Base-by-base conservation (phyloP, 2,888 invertebrate species). In the Eupithecia subumbrata region DNA sequence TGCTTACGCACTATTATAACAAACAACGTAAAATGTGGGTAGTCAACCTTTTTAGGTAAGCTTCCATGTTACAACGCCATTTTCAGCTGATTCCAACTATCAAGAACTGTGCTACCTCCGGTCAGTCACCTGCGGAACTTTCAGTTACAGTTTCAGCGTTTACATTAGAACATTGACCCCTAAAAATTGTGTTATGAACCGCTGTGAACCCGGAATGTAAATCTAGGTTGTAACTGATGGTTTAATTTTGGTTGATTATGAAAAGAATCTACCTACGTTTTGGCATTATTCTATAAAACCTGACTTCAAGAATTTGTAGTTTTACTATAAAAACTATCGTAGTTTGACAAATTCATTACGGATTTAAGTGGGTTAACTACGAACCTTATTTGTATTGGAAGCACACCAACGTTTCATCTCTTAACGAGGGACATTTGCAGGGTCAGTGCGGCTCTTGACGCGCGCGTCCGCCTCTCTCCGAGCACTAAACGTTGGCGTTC, bases 201-300 rank as follows among this genome's bases (percentile, higher is more conserved):
- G 91, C 84, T 78, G 25, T 25, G 92, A 93, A 92, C 94, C 93
- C 93, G 93, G 94, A 92, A 93, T 83, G 45, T 30, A 68, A 81
- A 84, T 82, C 80, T 85, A 81, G 84, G 84, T 81, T 43, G 43
- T 43, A 76, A 37, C 56, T 75, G 72, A 72, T 25, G 22, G 25
- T 25, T 68, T 45, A 1, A 43, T 60, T 60, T 60, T 22, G 22
- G 14, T 14, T 25, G 25, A 22, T 68, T 43, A 68, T 43, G 25
- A 68, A 66, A 40, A 67, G 18, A 22, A 12, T 52, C 5, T 40
- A 40, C 34, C n/a, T 43, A 43, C 5, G 11, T 18, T n/a, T 66
- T 18, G 3, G n/a, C 4, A 37, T 34, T 64, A 64, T 34, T 30
- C 25, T 18, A 7, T 34, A 16, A 64, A 30, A 16, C 64, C 11